Evolutionary conservation across 2,888 invertebrate genomes (phyloP).

Genomic region (Asteroscopus sphinx): DNA sequence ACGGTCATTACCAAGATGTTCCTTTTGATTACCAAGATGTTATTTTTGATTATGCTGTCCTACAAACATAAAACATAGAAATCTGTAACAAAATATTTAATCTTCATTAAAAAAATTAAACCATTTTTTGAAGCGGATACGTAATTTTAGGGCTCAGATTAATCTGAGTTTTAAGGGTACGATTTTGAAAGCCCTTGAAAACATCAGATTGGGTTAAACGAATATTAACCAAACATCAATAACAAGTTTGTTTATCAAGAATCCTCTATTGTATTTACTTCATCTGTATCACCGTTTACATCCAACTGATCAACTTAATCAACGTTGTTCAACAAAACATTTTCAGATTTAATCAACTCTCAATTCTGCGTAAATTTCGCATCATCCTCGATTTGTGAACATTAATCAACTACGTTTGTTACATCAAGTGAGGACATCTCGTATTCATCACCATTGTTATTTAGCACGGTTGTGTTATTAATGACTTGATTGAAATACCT

Average conservation of each 20-base stretch:
- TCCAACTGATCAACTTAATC: conserved; percentile 29
- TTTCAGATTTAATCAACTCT: conserved; percentile 29
- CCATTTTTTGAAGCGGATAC: too few species aligned
- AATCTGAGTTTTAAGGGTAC: background rate
- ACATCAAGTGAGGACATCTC: conserved; percentile 48
- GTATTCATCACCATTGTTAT: conserved; percentile 54
- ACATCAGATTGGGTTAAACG: conserved; percentile 2
- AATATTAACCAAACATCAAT: conserved; percentile 18
- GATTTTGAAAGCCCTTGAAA: background rate
- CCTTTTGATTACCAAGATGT: too few species aligned
- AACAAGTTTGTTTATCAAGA: conserved; percentile 24
- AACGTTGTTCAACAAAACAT: conserved; percentile 28
- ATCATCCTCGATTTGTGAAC: conserved; percentile 21
- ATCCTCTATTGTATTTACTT: conserved; percentile 12
- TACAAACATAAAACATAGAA: too few species aligned
- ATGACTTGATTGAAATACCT: conserved; percentile 52
- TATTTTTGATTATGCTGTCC: too few species aligned
- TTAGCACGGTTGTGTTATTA: conserved; percentile 52
- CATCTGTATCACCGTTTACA: conserved; percentile 5
- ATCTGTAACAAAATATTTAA: too few species aligned
- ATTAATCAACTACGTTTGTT: conserved; percentile 34
- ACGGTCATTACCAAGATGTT: too few species aligned
- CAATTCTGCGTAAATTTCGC: conserved; percentile 12
- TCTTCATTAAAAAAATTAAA: too few species aligned
- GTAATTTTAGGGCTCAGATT: too few species aligned